Conservation (phyloP, 2,888 invertebrate species). For the Parnassius smintheus region DNA sequence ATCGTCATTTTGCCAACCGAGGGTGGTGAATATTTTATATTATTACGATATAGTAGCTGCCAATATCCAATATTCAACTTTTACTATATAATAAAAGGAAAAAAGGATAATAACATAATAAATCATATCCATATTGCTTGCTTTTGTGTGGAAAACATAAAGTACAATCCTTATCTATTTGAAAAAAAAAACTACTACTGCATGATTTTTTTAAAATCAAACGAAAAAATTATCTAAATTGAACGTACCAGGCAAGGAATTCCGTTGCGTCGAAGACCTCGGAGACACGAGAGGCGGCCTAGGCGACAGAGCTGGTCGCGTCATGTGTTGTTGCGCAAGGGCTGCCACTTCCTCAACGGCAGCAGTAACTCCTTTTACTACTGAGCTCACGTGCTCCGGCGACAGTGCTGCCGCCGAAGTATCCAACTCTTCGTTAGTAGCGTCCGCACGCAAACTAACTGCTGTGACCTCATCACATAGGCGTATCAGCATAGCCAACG, state of each 20-base stretch:
- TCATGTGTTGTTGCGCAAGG: conserved; percentile 91
- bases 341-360: conserved; percentile 81
- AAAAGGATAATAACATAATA: no score
- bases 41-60: no score
- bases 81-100: no score
- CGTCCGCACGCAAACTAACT: conserved; percentile 84
- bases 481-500: conserved; percentile 92
- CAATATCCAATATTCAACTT: no score
- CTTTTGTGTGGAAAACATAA: no score
- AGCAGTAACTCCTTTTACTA: conserved; percentile 64
- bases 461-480: conserved; percentile 94
- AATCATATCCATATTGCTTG: no score
- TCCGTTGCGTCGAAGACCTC: conserved; percentile 76
- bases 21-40: no score
- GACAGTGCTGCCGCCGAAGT: conserved; percentile 60
- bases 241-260: conserved; percentile 68
- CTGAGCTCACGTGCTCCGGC: conserved; percentile 65
- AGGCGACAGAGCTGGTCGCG: conserved; percentile 77
- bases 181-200: no score
- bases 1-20: no score
- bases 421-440: conserved; percentile 60
- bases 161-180: no score
- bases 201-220: no score
- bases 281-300: conserved; percentile 71
- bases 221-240: no score